Evolutionary conservation across 2,888 invertebrate species (phyloP), one percentile per base, ranked within the genome.

Genomic region (Rhaphigaster nebulosa): DNA sequence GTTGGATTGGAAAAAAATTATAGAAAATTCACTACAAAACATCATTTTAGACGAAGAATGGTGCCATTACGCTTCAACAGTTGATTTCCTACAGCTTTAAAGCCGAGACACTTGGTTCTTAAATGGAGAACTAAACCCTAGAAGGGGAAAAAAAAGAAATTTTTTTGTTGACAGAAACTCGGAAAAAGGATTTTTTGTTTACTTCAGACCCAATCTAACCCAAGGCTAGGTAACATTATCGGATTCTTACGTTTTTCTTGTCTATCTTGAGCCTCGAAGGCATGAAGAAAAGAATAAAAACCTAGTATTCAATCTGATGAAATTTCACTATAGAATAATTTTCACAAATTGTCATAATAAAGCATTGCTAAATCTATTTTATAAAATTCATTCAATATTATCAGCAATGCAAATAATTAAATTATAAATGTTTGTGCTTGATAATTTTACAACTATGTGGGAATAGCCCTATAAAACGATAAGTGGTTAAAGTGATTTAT

Each of bases 191-290:
- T 50, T 84, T 84, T 84, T 76, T 76, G 34, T 76, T 34, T 76
- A 34, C 41, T n/a, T 45, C 41, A 23, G 80, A 80, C 80, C 41
- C 18, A 23, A 41, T 38, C 38, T 76, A 76, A 76, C 76, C 84
- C 84, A 45, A 84, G n/a, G 84, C 84, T 84, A 41, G 45, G 84
- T 50, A 41, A 50, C 41, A 45, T n/a, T 84, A 84, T 80, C 41
- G 80, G 41, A 18, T 50, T n/a, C 45, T 84, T 45, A n/a, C n/a
- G 84, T 50, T 23, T 76, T 76, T 38, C 45, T 45, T 45, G 45
- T 12, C 84, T 84, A 80, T 80, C 18, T 80, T 80, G 23, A 38
- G 41, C 38, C 26, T 80, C 18, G 12, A 3, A 29, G 29, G 15
- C 8, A 20, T 20, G 15, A 38, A 8, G 20, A 38, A 76, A 76